Evolutionary conservation across 2,113 vertebrate species (phyloP).

Genomic region (Perca schrenkii): DNA sequence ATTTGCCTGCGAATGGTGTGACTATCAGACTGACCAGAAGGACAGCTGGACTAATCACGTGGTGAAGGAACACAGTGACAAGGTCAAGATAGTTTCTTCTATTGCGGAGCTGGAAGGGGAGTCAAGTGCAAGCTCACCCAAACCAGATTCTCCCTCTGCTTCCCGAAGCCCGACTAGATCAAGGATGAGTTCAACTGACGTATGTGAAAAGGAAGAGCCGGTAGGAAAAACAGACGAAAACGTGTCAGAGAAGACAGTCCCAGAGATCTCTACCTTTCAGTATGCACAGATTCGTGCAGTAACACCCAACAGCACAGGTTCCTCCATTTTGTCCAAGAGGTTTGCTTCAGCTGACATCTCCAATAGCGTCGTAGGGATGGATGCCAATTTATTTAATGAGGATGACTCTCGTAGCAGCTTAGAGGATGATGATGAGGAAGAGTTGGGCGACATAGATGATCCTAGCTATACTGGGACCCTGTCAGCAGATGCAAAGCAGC

Average conservation of each 20-base stretch:
- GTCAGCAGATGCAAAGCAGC: constrained; percentile 90
- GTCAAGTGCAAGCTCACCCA: constrained; percentile 81
- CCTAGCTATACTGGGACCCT: constrained; percentile 90
- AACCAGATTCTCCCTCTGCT: constrained; percentile 84
- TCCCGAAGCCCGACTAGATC: constrained; percentile 87
- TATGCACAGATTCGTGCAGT: constrained; percentile 91
- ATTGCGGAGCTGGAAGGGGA: constrained; percentile 88
- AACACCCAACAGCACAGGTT: constrained; percentile 88
- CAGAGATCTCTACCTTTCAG: constrained; percentile 88
- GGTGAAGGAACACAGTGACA: constrained; percentile 96
- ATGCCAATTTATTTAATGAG: constrained; percentile 88
- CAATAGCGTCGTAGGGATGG: constrained; percentile 87
- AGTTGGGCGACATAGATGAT: constrained; percentile 92
- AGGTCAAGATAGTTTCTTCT: constrained; percentile 94
- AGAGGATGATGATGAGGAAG: constrained; percentile 95
- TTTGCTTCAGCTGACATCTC: constrained; percentile 89
- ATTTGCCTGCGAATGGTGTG: constrained; percentile 98
- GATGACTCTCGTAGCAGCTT: constrained; percentile 92
- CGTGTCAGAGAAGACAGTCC: constrained; percentile 82
- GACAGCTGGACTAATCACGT: constrained; percentile 96
- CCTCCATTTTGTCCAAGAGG: constrained; percentile 93
- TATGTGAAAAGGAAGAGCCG: constrained; percentile 83
- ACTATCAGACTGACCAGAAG: constrained; percentile 93
- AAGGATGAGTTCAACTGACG: constrained; percentile 83
- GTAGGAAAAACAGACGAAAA: constrained; percentile 82